Base-by-base conservation (phyloP, 2,113 vertebrate genomes). In the Sebastes schlegelii region DNA sequence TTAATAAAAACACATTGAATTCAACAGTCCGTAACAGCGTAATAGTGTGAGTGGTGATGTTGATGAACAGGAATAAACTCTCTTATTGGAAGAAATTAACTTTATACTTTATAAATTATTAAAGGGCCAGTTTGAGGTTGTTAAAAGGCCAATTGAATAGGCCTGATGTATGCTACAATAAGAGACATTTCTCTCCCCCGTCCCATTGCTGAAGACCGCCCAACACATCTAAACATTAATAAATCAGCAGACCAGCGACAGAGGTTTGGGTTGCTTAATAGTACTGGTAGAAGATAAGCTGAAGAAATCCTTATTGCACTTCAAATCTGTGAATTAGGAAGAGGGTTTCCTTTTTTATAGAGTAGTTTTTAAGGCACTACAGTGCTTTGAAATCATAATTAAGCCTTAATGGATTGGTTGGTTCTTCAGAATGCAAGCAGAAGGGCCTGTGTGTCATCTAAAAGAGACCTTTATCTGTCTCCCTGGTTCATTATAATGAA, bases 311-410 rank as follows among this genome's bases (percentile, higher is more conserved):
- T 54, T 21, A 42, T 48, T 48, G 42, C 4, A 6, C 45, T 51
- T 51, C 1, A 71, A 48, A 64, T 71, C 5, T 9, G 3, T 80
- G 26, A 71, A 42, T 12, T 7, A 26, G 16, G 2, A 23, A 58
- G 16, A 69, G 2, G 19, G 19, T 51, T 58, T 71, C 40, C 4
- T 13, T 54, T 62, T 72, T 16, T 14, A 66, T 70, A 4, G 1
- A 55, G 51, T 19, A 14, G 8, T 55, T 79, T 78, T 26, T 42
- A 19, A 26, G 19, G 48, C 55, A 49, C 60, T 17, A n/a, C n/a
- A 11, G 17, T 57, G 17, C 48, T 48, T 62, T 73, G 34, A 78
- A 68, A 64, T 60, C 5, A 43, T 67, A 77, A 78, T 68, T 43
- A 57, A 10, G 7, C 57, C 49, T 34, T 57, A 49, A n/a, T 66